Conservation (phyloP, 2,888 invertebrate species). For the Encarsia formosa region DNA sequence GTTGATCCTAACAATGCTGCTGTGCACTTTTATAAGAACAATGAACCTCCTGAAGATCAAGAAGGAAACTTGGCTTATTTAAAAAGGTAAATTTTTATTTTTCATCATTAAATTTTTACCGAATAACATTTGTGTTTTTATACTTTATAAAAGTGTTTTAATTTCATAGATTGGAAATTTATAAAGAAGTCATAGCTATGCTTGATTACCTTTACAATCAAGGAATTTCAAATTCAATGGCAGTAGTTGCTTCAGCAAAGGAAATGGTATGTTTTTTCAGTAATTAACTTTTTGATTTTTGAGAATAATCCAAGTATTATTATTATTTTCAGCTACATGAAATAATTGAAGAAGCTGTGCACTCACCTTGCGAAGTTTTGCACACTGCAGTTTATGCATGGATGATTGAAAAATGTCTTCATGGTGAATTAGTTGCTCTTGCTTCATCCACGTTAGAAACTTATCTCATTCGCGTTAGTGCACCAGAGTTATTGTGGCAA, state of each 20-base stretch:
- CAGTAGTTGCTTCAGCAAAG: conserved; percentile 41
- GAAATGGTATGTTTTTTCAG: conserved; percentile 35
- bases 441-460: conserved; percentile 71
- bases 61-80: conserved; percentile 74
- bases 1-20: conserved; percentile 88
- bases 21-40: conserved; percentile 80
- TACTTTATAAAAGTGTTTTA: background rate
- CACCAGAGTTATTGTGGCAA: conserved; percentile 76
- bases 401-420: conserved; percentile 76
- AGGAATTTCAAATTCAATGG: conserved; percentile 50
- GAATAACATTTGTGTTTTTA: background rate
- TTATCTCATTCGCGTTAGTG: conserved; percentile 59
- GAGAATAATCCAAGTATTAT: background rate
- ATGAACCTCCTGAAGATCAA: conserved; percentile 76
- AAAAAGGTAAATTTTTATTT: conserved; percentile 55
- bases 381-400: conserved; percentile 92
- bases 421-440: conserved; percentile 65
- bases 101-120: background rate
- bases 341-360: conserved; percentile 65
- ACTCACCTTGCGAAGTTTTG: conserved; percentile 77
- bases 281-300: conserved; percentile 11
- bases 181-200: conserved; percentile 79
- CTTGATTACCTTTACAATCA: conserved; percentile 67
- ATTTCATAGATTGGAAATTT: conserved; percentile 73
- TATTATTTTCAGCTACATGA: conserved; percentile 54